Conservation (phyloP, 2,797 vertebrate species). For the Champsocephalus gunnari region DNA sequence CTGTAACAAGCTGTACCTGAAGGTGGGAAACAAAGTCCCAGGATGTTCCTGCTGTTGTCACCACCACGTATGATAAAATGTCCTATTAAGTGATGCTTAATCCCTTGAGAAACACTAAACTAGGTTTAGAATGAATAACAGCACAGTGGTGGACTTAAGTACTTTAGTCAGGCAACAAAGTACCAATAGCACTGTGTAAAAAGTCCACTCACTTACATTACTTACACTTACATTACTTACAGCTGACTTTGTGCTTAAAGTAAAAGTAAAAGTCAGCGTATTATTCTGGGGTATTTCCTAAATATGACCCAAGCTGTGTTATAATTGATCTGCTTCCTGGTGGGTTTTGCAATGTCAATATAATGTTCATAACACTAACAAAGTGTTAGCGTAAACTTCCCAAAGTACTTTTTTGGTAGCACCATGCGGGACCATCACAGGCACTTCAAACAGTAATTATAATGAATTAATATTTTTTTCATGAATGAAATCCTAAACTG, state of each 20-base stretch:
- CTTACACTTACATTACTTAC: too few species aligned
- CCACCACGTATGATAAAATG: conserved; percentile 31
- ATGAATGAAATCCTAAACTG: too few species aligned
- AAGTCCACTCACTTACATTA: too few species aligned
- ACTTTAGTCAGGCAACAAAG: conserved; percentile 12
- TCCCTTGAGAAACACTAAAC: conserved; percentile 42
- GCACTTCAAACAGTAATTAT: too few species aligned
- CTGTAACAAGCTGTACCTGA: conserved; percentile 55
- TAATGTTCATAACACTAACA: too few species aligned
- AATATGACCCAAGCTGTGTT: too few species aligned
- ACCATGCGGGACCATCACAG: too few species aligned
- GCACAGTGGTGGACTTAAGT: neutral
- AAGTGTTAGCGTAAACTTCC: too few species aligned
- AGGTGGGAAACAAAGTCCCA: conserved; percentile 65
- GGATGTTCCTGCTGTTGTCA: conserved; percentile 56
- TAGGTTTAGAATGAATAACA: conserved; percentile 22
- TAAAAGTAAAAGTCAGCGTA: neutral
- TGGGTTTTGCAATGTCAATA: too few species aligned
- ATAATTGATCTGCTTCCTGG: too few species aligned
- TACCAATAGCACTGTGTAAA: neutral
- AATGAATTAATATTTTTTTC: too few species aligned
- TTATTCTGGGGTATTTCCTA: neutral
- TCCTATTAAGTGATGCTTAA: conserved; percentile 43
- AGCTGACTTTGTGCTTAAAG: neutral
- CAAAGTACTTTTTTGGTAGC: too few species aligned